Evolutionary conservation across 1,140 invertebrate genomes (phyloP), one percentile per base, ranked within the genome.

Genomic region (Gryon sp.): DNA sequence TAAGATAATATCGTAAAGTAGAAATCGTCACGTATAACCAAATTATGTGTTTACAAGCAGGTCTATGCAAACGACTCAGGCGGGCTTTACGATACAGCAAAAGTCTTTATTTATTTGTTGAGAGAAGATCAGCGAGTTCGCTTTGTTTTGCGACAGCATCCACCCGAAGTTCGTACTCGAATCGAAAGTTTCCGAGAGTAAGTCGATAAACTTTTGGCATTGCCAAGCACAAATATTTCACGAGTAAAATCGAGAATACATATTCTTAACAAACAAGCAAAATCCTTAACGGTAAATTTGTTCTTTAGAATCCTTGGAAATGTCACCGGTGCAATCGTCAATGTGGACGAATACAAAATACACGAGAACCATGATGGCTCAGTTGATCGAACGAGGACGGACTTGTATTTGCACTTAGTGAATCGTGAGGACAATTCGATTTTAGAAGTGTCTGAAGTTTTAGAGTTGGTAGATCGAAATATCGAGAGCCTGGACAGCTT

Each of bases 341-440:
- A 98, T 82, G 93, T 98, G 1, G 97, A 99, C 83, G 95, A 96
- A 80, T 95, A 96, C 74, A 94, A 95, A 83, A 94, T 96, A 22
- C 97, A 99, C 84, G 95, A 96, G 82, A 97, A 97, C 83, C 92
- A 94, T 76, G 95, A 97, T 80, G 97, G 97, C 4, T 94, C 95
- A 0, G 95, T 98, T 0, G 97, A 99, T 87, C 94, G 96, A 80
- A 98, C 96, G 1, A 95, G 96, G 83, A 98, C 97, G 1, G 97
- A 98, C 88, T 89, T 99, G 52, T 98, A 97, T 83, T 89, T 99
- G 74, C 97, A 99, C 88, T 92, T 98, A 43, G 97, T 99, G 2
- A 93, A 98, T 87, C 92, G 93, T 28, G 90, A 92, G 16, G 96
- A 98, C 82, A 96, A 98, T 89, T 96, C 95, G 2, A 96, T 98